Evolutionary conservation across 2,888 invertebrate species (phyloP).

Genomic region (Drosophila bunnanda): DNA sequence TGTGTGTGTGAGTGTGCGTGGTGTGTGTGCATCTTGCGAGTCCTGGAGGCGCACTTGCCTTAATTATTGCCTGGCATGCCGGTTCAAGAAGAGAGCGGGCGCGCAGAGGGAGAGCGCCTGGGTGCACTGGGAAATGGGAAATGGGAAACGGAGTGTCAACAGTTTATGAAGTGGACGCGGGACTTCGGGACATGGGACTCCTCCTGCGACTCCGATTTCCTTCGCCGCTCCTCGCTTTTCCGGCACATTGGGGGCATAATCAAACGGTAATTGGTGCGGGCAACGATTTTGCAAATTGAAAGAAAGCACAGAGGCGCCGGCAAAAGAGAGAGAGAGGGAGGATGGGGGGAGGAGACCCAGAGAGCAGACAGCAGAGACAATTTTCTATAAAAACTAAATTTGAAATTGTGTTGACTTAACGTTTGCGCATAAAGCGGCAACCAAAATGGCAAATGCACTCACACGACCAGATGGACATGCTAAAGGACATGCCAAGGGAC

Average conservation of each 20-base stretch:
- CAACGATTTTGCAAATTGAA: conserved; percentile 74
- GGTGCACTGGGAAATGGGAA: conserved; percentile 20
- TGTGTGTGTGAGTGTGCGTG: conserved; percentile 13
- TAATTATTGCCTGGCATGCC: conserved; percentile 70
- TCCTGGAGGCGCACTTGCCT: conserved; percentile 59
- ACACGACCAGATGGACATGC: conserved; percentile 49
- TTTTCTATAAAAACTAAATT: conserved; percentile 77
- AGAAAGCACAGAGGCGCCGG: conserved; percentile 45
- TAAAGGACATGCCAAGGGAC: conserved; percentile 47
- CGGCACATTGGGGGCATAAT: conserved; percentile 58
- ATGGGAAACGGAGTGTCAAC: conserved; percentile 62
- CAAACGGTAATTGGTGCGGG: conserved; percentile 74
- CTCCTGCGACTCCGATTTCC: conserved; percentile 11
- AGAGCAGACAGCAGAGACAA: conserved; percentile 55
- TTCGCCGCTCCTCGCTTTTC: conserved; percentile 22
- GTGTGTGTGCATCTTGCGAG: conserved; percentile 49
- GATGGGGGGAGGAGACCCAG: conserved; percentile 7
- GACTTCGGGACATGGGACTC: conserved; percentile 10
- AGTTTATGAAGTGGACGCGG: conserved; percentile 64
- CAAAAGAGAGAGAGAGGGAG: background rate
- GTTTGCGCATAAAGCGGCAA: conserved; percentile 70
- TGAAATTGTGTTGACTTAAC: conserved; percentile 80
- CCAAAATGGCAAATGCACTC: conserved; percentile 71
- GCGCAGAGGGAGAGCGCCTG: too few relatives aligned
- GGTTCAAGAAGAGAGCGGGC: conserved; percentile 19